Conservation (phyloP, 2,888 invertebrate species). For the Operophtera brumata region DNA sequence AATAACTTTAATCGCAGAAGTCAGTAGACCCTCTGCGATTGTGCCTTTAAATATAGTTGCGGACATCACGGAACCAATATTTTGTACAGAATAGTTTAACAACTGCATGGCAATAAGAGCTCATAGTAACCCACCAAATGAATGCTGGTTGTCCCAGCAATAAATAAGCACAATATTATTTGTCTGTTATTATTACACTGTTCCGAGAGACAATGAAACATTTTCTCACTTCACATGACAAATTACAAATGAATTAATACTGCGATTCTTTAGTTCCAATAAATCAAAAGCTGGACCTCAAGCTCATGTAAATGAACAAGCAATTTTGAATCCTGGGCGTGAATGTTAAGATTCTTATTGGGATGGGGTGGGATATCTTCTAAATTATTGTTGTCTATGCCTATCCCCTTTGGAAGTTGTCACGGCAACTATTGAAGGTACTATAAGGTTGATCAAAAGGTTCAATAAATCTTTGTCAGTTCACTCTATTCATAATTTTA, state of each 20-base stretch:
- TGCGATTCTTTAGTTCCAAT: conserved; percentile 23
- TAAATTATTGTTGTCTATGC: no score
- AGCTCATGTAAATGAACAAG: not conserved
- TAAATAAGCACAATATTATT: not conserved
- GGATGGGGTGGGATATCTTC: not conserved
- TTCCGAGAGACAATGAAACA: conserved; percentile 65
- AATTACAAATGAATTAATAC: conserved; percentile 74
- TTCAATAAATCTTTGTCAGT: no score
- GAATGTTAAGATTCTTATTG: not conserved
- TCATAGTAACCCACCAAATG: no score
- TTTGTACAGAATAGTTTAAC: no score
- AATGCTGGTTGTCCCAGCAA: conserved; percentile 1
- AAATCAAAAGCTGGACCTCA: conserved; percentile 21
- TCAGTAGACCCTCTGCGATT: no score
- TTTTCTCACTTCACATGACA: conserved; percentile 74
- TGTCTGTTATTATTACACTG: conserved; percentile 35
- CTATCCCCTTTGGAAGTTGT: no score
- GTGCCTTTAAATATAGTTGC: no score
- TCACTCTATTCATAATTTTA: no score
- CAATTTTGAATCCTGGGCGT: conserved; percentile 7
- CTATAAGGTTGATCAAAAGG: no score
- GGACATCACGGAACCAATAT: no score
- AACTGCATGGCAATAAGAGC: no score
- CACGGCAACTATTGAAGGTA: not conserved
- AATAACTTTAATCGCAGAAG: no score